Conservation (phyloP, 1,140 invertebrate species). For the Gonioctena quinquepunctata region DNA sequence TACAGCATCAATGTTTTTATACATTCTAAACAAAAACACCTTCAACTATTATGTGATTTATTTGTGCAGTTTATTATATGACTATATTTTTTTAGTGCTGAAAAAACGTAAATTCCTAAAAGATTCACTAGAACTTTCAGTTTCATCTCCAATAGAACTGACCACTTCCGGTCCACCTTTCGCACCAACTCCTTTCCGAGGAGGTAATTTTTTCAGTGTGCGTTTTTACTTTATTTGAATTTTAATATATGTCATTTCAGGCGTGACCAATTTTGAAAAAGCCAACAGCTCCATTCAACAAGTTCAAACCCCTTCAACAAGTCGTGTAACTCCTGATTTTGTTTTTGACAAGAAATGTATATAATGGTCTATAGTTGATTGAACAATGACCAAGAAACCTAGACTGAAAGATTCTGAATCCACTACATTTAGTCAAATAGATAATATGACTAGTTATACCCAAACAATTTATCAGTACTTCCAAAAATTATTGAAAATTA, state of each 20-base stretch:
- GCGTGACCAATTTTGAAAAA: background rate
- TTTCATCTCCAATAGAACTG: background rate
- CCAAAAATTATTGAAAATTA: no score
- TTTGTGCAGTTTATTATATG: background rate
- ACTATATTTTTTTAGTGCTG: background rate
- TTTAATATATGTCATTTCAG: background rate
- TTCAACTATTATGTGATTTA: background rate
- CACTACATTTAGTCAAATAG: background rate
- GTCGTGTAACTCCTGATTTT: background rate
- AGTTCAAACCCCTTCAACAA: background rate
- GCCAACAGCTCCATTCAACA: background rate
- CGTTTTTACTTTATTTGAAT: background rate
- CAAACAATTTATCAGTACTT: no score
- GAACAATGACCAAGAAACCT: background rate
- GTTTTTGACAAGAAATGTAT: background rate
- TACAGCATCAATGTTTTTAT: no score
- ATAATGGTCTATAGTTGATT: background rate
- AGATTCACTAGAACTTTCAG: background rate
- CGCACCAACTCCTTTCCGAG: background rate
- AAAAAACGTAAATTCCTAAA: background rate
- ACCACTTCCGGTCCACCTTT: background rate
- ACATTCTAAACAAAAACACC: no score
- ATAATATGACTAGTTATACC: no score
- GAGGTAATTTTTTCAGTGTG: background rate
- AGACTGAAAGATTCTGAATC: no score